Evolutionary conservation across 2,797 vertebrate genomes (phyloP), one percentile per base, ranked within the genome.

Genomic region (Platalea minor): DNA sequence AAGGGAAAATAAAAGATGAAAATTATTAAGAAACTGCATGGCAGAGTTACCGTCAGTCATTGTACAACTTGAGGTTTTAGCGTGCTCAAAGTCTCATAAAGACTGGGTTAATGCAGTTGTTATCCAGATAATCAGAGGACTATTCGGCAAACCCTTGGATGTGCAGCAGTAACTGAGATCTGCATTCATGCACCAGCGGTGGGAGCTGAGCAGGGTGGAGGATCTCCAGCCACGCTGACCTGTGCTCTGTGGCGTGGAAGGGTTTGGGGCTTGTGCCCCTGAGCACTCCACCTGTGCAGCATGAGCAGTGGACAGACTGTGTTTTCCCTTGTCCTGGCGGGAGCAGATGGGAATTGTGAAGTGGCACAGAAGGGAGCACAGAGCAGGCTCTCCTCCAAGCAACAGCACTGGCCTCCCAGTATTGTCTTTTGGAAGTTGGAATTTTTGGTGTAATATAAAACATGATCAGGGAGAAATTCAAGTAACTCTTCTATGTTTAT

Each of bases 131-230:
- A 83, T 82, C 26, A 54, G 53, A 57, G n/a, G 51, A 54, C 4
- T 64, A 20, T 57, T 43, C 83, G 74, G 24, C 4, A 68, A 76
- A 51, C 8, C 10, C 12, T 85, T 63, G 23, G 10, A 28, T 19
- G 17, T 6, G 3, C 31, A 45, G 46, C 63, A 75, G 45, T 60
- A 50, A n/a, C n/a, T 33, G 83, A 79, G 46, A 37, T 81, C 35
- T n/a, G 20, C 16, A 4, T 67, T 88, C 2, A 1, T 20, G 5
- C 37, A 13, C n/a, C 25, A 17, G 43, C 0, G 2, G 12, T 1
- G 51, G 54, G 72, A 68, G 46, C 21, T 76, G 48, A 91, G 70
- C 19, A 56, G 35, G 43, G 43, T 29, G 48, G 48, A 79, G 8
- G 10, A 37, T 68, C 39, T 69, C 39, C 48, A 50, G 20, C 41